Base-by-base conservation (phyloP, 2,888 invertebrate genomes). In the Hirtodrosophila alboralis region DNA sequence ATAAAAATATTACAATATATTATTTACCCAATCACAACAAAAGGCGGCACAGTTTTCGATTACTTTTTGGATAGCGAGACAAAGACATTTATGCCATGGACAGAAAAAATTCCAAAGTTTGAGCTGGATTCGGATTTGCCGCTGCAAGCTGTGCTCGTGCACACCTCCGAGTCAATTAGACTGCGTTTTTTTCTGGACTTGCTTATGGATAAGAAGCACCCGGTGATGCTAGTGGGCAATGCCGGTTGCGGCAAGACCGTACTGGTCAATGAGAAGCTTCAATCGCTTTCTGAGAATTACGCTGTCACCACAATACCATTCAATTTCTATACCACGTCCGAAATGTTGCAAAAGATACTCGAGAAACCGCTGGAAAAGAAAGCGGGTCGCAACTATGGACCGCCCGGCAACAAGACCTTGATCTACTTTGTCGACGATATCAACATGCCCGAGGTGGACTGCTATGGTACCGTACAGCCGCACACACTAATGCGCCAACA, bases 291-390 rank as follows among this genome's bases (percentile, higher is more conserved):
- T 36, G 96, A 97, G 89, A 96, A 95, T 81, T 98, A 95, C 90
- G 95, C 96, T 5, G 93, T 98, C 9, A 94, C 97, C 54, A 97
- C 97, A 76, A 95, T 98, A 41, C 97, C 98, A 3, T 98, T 98
- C 89, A 98, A 98, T 90, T 98, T 97, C 89, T 98, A 98, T 90
- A 98, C 98, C 0, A 94, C 96, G 1, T 97, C 98, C 8, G 96
- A 97, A 90, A 97, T 97, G 96, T 91, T 97, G 33, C 97, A 97
- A 88, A 96, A 96, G 88, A 95, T 98, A 45, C 91, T 98, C 52
- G 98, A 98, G 89, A 97, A 97, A 88, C 97, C 98, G 4, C 90
- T 98, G 57, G 98, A 98, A 90, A 98, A 98, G 91, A 98, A 98
- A 90, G 98, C 98, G 7, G 96, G 97, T 5, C 92, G 97, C 67